Conservation (phyloP, 2,888 invertebrate species). For the Meliscaeva auricollis region DNA sequence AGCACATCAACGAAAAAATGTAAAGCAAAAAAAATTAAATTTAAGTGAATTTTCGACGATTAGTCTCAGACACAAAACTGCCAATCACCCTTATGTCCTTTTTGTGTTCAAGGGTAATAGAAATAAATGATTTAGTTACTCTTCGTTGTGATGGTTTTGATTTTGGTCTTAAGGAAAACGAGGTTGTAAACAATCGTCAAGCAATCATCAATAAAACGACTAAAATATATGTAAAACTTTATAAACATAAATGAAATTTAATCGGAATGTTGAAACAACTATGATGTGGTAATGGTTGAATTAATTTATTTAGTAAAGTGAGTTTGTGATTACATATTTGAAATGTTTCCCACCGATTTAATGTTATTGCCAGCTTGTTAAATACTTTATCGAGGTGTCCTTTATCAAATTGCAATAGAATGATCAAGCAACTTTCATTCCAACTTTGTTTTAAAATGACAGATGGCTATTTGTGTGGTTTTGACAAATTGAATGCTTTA, state of each 20-base stretch:
- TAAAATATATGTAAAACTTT: slow-evolving; percentile 19
- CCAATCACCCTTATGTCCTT: neutral
- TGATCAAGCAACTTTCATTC: neutral
- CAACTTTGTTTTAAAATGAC: slow-evolving; percentile 11
- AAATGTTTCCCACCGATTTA: slow-evolving; percentile 52
- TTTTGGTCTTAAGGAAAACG: slow-evolving; percentile 5
- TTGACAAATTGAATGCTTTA: slow-evolving; percentile 2
- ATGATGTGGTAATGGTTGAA: slow-evolving; percentile 55
- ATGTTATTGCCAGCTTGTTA: slow-evolving; percentile 49
- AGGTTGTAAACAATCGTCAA: slow-evolving; percentile 11
- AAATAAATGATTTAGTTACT: slow-evolving; percentile 14
- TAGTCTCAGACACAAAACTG: slow-evolving; percentile 13
- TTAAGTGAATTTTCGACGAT: slow-evolving; percentile 23
- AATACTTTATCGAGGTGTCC: slow-evolving; percentile 25
- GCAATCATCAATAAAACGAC: slow-evolving; percentile 24
- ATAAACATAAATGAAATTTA: slow-evolving; percentile 3
- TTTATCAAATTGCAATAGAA: slow-evolving; percentile 12
- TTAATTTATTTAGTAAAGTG: slow-evolving; percentile 39
- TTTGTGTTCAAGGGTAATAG: neutral
- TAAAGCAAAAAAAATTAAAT: slow-evolving; percentile 11
- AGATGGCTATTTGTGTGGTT: slow-evolving; percentile 5
- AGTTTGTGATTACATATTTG: no score
- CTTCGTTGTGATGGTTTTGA: slow-evolving; percentile 14
- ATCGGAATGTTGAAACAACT: slow-evolving; percentile 32
- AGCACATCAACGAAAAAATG: neutral